A percentile compares a stretch with the other conserved stretches of the same genome.
phyloP scores from a whole-genome alignment of 2,113 vertebrate genomes.

The Tenrec ecaudatus region DNA sequence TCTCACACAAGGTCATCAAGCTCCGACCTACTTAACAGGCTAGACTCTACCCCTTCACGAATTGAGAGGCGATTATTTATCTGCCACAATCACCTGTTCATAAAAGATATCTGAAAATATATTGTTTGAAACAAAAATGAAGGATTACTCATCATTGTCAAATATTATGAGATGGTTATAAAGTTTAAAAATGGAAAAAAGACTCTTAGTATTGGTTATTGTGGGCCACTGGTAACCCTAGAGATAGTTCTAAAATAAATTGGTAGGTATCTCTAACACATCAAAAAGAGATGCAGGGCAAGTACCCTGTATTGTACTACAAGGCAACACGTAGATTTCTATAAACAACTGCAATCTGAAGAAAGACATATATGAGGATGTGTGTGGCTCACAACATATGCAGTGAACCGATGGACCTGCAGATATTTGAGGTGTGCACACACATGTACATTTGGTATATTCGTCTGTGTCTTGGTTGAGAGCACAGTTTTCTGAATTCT shows the following conservation, averaged over 20 bases:
- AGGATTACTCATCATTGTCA: not conserved
- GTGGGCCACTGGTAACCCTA: no score
- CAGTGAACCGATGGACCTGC: fast-evolving
- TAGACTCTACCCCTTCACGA: no score
- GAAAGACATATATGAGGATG: not conserved
- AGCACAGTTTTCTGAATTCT: not conserved
- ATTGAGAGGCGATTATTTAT: no score
- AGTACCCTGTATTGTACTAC: not conserved
- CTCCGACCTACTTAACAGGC: no score
- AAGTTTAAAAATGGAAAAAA: not conserved
- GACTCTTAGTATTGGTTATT: not conserved
- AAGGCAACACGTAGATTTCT: not conserved
- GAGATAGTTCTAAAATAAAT: not conserved
- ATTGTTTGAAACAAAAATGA: not conserved
- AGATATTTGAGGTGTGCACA: not conserved
- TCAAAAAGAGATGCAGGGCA: not conserved
- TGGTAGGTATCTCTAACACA: not conserved
- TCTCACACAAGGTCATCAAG: no score
- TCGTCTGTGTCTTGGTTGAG: not conserved
- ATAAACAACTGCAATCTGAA: not conserved
- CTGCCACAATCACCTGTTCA: not conserved
- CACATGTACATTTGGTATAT: not conserved
- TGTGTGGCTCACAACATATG: not conserved
- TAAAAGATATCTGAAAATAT: not conserved
- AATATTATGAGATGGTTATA: not conserved